Base-by-base conservation (phyloP, 2,888 invertebrate species). In the Clusia tigrina region DNA sequence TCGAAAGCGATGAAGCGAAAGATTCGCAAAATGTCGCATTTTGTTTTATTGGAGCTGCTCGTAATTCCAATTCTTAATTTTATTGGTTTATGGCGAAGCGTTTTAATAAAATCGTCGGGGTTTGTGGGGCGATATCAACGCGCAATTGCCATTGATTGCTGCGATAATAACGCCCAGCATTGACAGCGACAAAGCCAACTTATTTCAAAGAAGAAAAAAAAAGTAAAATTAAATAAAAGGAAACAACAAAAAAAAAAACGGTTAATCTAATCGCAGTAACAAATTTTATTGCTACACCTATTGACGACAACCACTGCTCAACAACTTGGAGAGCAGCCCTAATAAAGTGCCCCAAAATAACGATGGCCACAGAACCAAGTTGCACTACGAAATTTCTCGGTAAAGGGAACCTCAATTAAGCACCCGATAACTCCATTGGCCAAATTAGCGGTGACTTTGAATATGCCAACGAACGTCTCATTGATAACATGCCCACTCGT, bases 11-110 rank as follows among this genome's bases (percentile, higher is more conserved):
- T 48, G 69, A 67, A 72, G 72, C 73, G 71, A 74, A 79, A 77
- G 79, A 77, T 77, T 78, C 77, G 72, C 70, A 75, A 73, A 79
- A 74, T 77, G 78, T 78, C 79, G 80, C 78, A 70, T 80, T 77
- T 72, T 70, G 72, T 67, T 77, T 80, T 78, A 80, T 79, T 79
- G 73, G 78, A 79, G 72, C n/a, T n/a, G n/a, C n/a, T n/a, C n/a
- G 78, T 77, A 75, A 80, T 77, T 73, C 73, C 72, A 76, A 76
- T 69, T 78, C n/a, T n/a, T n/a, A n/a, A n/a, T n/a, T 80, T 80
- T 80, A 79, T 79, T 74, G 72, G 70, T 72, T 77, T 73, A 80
- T 72, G 71, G 73, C 53, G 60, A 56, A 66, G 65, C 23, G 52
- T 53, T 65, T 62, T 51, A 52, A 58, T 63, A 62, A 51, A 63